Evolutionary conservation across 1,140 invertebrate genomes (phyloP).

Genomic region (Caenorhabditis latens): DNA sequence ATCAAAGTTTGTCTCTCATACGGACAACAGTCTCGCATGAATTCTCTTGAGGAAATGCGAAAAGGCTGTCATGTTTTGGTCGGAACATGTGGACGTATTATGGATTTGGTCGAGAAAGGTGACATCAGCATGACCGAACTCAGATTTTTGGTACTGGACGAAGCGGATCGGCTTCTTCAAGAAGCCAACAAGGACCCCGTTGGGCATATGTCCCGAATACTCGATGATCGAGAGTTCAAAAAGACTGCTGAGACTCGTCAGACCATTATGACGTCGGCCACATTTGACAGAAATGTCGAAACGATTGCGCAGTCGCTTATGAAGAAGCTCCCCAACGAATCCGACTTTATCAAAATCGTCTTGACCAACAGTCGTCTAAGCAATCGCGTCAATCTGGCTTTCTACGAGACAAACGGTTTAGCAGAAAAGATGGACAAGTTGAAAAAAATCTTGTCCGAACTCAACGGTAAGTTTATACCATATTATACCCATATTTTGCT

Average conservation of each 20-base stretch:
- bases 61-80: constrained; percentile 39
- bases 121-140: neutral
- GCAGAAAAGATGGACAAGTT: neutral
- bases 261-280: neutral
- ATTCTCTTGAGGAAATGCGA: neutral
- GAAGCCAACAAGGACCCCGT: neutral
- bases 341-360: neutral
- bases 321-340: neutral
- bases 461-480: neutral
- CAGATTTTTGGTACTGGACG: constrained; percentile 33
- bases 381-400: neutral
- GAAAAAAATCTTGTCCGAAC: neutral
- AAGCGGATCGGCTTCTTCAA: constrained; percentile 44
- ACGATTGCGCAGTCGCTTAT: neutral
- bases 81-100: constrained; percentile 15
- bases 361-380: neutral
- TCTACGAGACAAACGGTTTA: neutral
- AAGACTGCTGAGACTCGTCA: neutral
- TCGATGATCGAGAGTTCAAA: neutral
- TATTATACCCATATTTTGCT: too few relatives aligned
- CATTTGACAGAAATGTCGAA: neutral
- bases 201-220: neutral
- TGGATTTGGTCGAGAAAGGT: neutral
- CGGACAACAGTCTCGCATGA: neutral
- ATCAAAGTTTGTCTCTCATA: neutral